Evolutionary conservation across 2,888 invertebrate species (phyloP), one percentile per base, ranked within the genome.

Genomic region (Phasia obesa): DNA sequence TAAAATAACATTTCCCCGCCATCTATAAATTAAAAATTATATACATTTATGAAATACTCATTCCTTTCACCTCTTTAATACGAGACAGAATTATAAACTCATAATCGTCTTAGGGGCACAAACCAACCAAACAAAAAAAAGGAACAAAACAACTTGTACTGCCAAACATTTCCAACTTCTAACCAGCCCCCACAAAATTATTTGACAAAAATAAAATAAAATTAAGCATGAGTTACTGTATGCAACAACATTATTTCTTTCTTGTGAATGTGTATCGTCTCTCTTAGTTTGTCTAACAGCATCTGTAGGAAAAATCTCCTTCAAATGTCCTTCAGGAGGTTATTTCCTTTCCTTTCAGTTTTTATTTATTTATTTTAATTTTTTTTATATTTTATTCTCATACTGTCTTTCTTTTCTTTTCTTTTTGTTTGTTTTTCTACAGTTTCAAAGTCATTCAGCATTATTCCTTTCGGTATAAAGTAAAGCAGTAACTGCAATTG

Each of bases 311-410:
- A 67, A 80, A 86, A 87, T 89, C 88, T 89, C 89, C 90, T 89
- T 89, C 87, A 89, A 88, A 87, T 87, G 90, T 90, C 89, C 89
- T 89, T 89, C 90, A 89, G 89, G 87, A 88, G 87, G 83, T 86
- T 75, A 23, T 83, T 60, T 67, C 60, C 62, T 55, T 76, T 71
- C 21, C 19, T 79, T 71, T 47, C 38, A 65, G 25, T 71, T 51
- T 71, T 51, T 71, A 13, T 69, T 53, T 70, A 25, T 70, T 77
- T 60, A n/a, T n/a, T 9, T 17, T 15, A 15, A 19, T 23, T 51
- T 64, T 51, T 44, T 51, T 73, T 57, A 55, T 47, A 9, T 70
- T 64, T 17, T 53, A 31, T 67, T 53, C 47, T 27, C 44, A 62
- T 53, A 71, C 69, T 64, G 23, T 69, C 13, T 53, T 64, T 27